phyloP scores from a whole-genome alignment of 2,113 vertebrate genomes.

The Psilopogon haemacephalus region DNA sequence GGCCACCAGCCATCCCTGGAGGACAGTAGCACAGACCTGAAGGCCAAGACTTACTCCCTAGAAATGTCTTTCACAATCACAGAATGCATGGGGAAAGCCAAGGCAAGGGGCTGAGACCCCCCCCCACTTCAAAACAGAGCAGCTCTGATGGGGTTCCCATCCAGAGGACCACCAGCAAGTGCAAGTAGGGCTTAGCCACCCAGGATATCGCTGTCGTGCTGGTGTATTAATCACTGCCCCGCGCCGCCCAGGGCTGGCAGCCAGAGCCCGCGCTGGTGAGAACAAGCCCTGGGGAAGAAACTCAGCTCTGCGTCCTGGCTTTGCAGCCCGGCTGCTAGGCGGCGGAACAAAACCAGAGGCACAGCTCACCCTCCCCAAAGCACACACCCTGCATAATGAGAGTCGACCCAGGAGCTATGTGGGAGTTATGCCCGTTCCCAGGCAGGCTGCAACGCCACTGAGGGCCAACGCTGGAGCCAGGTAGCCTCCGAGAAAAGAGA shows the following conservation, averaged over 20 bases:
- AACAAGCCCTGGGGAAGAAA: conserved; percentile 43
- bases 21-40: not conserved
- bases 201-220: accelerated
- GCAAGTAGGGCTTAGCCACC: not conserved
- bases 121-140: not conserved
- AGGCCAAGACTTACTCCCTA: not conserved
- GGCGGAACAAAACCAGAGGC: not conserved
- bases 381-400: conserved; percentile 52
- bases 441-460: not conserved
- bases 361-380: not conserved
- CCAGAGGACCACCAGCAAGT: accelerated
- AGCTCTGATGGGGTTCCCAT: accelerated
- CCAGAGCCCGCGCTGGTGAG: not conserved
- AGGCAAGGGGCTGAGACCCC: not conserved
- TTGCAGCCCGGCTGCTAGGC: accelerated
- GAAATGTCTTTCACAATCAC: not conserved
- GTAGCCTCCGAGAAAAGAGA: conserved; percentile 20
- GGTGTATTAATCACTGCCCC: not conserved
- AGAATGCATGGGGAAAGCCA: accelerated
- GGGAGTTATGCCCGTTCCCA: conserved; percentile 45
- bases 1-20: not conserved
- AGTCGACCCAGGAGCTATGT: conserved; percentile 46
- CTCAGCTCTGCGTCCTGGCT: not conserved
- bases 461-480: not conserved
- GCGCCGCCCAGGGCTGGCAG: not conserved